phyloP scores from a whole-genome alignment of 2,113 vertebrate genomes.

The Alexandromys fortis region DNA sequence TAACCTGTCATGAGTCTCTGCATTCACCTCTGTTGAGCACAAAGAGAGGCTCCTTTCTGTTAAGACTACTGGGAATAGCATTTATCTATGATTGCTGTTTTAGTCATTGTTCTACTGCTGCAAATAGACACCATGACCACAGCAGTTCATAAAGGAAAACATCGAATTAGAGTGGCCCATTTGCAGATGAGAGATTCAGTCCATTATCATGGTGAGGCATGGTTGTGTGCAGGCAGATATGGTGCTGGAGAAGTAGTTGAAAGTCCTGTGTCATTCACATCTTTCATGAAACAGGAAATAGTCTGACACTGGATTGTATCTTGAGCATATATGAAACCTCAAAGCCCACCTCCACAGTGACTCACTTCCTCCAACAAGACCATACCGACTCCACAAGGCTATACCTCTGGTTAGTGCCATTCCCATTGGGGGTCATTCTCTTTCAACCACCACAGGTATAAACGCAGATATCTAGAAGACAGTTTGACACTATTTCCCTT shows the following conservation, averaged over 20 bases:
- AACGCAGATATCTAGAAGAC: not conserved
- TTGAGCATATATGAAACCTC: not conserved
- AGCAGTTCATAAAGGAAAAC: not conserved
- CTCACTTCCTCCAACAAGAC: not conserved
- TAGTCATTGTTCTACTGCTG: not conserved
- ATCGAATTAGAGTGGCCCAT: not conserved
- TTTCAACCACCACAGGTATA: not conserved
- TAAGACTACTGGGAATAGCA: no score
- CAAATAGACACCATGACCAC: not conserved
- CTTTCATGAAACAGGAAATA: not conserved
- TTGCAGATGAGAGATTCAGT: not conserved
- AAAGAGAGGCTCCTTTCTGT: not conserved
- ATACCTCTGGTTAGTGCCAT: not conserved
- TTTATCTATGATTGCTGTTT: not conserved
- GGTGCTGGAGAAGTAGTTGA: not conserved
- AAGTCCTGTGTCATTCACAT: not conserved
- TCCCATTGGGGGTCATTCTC: not conserved
- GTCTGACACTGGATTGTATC: not conserved
- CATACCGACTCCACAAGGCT: not conserved
- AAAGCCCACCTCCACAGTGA: not conserved
- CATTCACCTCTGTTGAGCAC: not conserved
- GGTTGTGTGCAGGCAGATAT: not conserved
- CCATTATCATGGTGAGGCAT: not conserved
- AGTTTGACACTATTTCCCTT: not conserved
- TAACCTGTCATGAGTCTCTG: no score